A percentile compares a stretch with the other conserved stretches of the same genome.
phyloP scores from a whole-genome alignment of 2,797 vertebrate species.

The Tragopan temminckii region DNA sequence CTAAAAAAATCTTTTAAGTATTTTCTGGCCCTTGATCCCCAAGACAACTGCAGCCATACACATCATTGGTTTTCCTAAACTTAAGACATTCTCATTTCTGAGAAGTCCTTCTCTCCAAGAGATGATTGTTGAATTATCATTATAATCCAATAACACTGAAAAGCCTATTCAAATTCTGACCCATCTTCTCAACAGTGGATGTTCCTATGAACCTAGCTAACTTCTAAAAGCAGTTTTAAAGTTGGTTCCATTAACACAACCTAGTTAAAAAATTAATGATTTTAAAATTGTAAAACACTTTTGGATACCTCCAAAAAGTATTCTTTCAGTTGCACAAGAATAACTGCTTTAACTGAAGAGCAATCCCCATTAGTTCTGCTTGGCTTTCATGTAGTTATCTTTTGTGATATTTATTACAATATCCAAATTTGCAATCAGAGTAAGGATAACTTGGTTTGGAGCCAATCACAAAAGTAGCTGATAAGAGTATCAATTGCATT shows the following conservation, averaged over 20 bases:
- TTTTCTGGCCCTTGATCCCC: not conserved
- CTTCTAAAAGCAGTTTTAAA: conserved; percentile 4
- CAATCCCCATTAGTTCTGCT: not conserved
- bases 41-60: not conserved
- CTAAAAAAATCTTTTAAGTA: not conserved
- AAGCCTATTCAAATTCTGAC: not conserved
- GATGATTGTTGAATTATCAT: not conserved
- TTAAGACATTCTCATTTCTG: not conserved
- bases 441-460: not conserved
- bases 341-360: not conserved
- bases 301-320: not conserved
- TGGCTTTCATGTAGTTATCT: not conserved
- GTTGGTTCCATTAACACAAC: not conserved
- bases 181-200: not conserved
- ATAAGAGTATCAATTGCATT: not conserved
- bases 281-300: not conserved
- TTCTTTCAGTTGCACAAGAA: not conserved
- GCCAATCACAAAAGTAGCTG: not conserved
- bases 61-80: not conserved
- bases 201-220: not conserved
- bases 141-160: not conserved
- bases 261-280: not conserved
- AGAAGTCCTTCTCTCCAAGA: not conserved
- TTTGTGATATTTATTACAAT: not conserved
- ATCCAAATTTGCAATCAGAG: not conserved